Evolutionary conservation across 2,113 vertebrate species (phyloP), one percentile per base, ranked within the genome.

Genomic region (Odontesthes bonariensis): DNA sequence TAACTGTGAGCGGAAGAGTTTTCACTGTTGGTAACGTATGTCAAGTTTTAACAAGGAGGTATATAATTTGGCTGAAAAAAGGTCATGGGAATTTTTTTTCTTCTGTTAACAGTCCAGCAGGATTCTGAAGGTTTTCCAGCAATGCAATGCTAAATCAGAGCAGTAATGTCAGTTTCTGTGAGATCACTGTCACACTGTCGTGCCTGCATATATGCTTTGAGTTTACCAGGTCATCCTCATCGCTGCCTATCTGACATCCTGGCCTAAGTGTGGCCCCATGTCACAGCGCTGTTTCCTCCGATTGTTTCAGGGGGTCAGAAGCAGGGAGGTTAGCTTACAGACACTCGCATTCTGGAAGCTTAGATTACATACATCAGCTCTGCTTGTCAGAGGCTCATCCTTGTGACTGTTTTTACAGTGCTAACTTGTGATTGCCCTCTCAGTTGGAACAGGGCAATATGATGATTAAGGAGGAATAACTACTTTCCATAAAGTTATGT

Each of bases 201-300:
- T 42, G 49, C 40, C 6, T 49, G 23, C 11, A 8, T 55, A 14
- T 17, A 6, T 67, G 42, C 1, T 14, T 14, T 7, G 13, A 55
- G 38, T 40, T 58, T 67, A 56, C 33, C 33, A 53, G 64, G 73
- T 70, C 55, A 38, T 77, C 70, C 62, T 44, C 65, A 51, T 66
- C 16, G 40, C 61, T 57, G 61, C 73, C 66, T 85, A 81, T 90
- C 90, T 81, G 62, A 88, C 90, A 86, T 91, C 92, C 89, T 91
- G 89, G 79, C 57, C 74, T 64, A 82, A 32, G 70, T 56, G 61
- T 84, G 73, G 81, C 84, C 72, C 77, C 49, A 32, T 74, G 69
- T 77, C 57, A 20, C 79, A 17, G 80, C 46, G 2, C 62, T 52
- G 69, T 89, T 94, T 94, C 93, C 92, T 67, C 61, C 73, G 53